These are phyloP conservation scores for Hemichromis elongatus DNA, from an alignment of 2,113 vertebrate species.

Conservation along the genomic window DNA sequence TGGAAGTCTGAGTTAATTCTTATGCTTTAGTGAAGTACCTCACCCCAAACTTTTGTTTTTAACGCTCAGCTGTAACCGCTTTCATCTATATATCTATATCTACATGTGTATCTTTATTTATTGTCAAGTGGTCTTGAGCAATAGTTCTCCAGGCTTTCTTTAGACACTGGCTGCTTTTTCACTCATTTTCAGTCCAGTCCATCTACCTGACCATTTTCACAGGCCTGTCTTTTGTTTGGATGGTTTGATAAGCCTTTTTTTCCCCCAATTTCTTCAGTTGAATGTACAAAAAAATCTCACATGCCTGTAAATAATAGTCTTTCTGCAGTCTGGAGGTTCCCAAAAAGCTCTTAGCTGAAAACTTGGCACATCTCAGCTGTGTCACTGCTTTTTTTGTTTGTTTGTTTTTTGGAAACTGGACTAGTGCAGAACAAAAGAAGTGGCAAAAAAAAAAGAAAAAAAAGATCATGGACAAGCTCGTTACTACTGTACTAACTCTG, in stretches of 20 bases:
- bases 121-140: neutral
- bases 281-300: neutral
- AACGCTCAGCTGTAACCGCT: neutral
- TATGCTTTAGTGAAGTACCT: neutral
- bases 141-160: neutral
- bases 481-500: neutral
- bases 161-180: neutral
- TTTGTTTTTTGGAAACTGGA: neutral
- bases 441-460: neutral
- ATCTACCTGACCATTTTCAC: neutral
- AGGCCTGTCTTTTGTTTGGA: neutral
- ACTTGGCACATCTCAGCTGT: neutral
- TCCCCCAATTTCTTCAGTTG: neutral
- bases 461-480: neutral
- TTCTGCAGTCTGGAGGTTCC: neutral
- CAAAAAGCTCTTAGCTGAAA: neutral
- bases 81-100: neutral
- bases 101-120: too few relatives aligned
- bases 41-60: neutral
- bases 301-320: neutral
- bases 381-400: neutral
- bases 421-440: neutral
- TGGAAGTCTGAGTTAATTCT: neutral
- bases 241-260: neutral
- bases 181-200: neutral